Conservation (phyloP, 2,113 vertebrate species). For the Scophthalmus maximus region DNA sequence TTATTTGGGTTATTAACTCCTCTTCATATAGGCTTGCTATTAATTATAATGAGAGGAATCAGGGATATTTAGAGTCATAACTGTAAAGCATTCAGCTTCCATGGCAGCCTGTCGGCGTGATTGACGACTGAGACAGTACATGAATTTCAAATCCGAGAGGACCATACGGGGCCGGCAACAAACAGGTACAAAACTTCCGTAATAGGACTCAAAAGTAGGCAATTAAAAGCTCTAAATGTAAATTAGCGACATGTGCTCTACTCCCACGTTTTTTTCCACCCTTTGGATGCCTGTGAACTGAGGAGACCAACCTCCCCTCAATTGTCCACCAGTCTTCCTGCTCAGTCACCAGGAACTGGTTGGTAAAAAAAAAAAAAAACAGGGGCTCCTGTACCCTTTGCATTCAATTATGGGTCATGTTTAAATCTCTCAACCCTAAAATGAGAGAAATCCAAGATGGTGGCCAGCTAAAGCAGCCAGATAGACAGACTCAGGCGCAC, state of each 20-base stretch:
- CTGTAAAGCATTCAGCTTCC: conserved; percentile 39
- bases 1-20: neutral
- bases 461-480: conserved; percentile 46
- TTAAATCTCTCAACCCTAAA: conserved; percentile 61
- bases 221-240: conserved; percentile 80
- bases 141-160: conserved; percentile 76
- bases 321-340: conserved; percentile 43
- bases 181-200: conserved; percentile 75
- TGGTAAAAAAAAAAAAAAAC: conserved; percentile 37
- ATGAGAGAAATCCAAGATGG: conserved; percentile 53
- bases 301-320: conserved; percentile 24
- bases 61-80: conserved; percentile 58
- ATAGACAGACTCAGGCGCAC: conserved; percentile 34
- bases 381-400: conserved; percentile 42
- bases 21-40: conserved; percentile 25
- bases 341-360: conserved; percentile 54
- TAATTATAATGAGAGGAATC: conserved; percentile 58
- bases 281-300: conserved; percentile 45
- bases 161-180: conserved; percentile 58
- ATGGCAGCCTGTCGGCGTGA: conserved; percentile 75
- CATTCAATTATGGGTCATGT: conserved; percentile 69
- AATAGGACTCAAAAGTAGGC: conserved; percentile 69
- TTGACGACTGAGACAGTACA: conserved; percentile 75
- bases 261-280: conserved; percentile 44
- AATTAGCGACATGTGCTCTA: conserved; percentile 63